phyloP scores from a whole-genome alignment of 2,113 vertebrate species.

The Tamias sibiricus region DNA sequence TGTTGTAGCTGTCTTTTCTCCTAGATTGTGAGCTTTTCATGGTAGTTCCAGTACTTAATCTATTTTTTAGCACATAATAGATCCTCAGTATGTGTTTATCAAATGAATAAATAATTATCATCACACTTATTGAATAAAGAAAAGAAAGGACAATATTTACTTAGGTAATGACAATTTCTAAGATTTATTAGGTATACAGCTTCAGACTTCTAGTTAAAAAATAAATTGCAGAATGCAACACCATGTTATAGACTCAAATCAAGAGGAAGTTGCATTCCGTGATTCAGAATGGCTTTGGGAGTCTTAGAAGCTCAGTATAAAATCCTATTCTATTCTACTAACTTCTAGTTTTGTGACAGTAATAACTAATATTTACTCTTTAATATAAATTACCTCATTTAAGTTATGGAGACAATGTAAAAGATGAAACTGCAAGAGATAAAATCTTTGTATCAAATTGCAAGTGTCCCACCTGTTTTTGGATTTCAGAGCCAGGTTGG shows the following conservation, averaged over 20 bases:
- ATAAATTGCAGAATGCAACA: neutral
- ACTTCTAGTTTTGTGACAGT: neutral
- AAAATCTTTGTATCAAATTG: neutral
- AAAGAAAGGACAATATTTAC: neutral
- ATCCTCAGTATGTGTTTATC: neutral
- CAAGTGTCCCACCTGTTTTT: neutral
- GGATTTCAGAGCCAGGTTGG: neutral
- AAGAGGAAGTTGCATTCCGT: accelerated
- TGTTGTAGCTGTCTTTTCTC: neutral
- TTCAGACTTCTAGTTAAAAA: neutral
- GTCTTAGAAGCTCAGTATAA: neutral
- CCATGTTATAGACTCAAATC: neutral
- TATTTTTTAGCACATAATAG: neutral
- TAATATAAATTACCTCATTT: neutral
- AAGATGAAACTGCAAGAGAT: neutral
- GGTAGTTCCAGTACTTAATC: neutral
- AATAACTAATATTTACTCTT: neutral
- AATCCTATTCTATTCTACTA: neutral
- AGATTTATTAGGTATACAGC: neutral
- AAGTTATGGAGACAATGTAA: neutral
- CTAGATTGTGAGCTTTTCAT: neutral
- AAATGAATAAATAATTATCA: neutral
- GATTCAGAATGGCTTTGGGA: neutral
- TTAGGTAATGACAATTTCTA: neutral
- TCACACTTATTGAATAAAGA: neutral